phyloP scores from a whole-genome alignment of 1,140 invertebrate species.

The Meloidogyne floridensis region DNA sequence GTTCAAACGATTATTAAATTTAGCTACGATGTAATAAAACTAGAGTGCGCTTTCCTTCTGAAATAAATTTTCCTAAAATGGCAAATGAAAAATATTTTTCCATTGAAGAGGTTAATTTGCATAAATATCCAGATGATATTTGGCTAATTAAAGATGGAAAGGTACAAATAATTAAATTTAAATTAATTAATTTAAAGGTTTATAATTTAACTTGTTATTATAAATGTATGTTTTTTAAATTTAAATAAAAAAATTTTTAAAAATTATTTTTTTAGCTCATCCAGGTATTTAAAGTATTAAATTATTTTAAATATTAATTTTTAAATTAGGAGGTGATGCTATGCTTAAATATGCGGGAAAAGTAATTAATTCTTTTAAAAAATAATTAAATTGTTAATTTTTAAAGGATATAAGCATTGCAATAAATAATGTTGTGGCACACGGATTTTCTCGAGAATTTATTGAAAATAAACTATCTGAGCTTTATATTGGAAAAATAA shows the following conservation, averaged over 20 bases:
- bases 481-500: conserved; percentile 18
- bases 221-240: conserved; percentile 17
- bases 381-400: no score
- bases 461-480: conserved; percentile 20
- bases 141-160: conserved; percentile 26
- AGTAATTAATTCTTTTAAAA: background rate
- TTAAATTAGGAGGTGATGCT: conserved; percentile 14
- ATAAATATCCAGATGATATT: conserved; percentile 26
- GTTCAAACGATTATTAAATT: no score
- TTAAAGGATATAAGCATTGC: conserved; percentile 28
- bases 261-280: conserved; percentile 26
- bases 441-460: conserved; percentile 22
- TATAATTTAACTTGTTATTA: conserved; percentile 25
- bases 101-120: conserved; percentile 17
- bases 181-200: conserved; percentile 13
- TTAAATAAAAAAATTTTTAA: background rate
- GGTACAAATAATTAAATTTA: background rate
- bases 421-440: conserved; percentile 10
- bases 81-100: conserved; percentile 13
- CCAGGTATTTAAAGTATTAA: background rate
- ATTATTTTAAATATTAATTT: background rate
- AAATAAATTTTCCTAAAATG: background rate
- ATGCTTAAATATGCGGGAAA: conserved; percentile 35
- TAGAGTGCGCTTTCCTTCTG: no score
- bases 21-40: no score